Conservation (phyloP, 2,797 vertebrate genomes). For the Coccyzus lansbergi region DNA sequence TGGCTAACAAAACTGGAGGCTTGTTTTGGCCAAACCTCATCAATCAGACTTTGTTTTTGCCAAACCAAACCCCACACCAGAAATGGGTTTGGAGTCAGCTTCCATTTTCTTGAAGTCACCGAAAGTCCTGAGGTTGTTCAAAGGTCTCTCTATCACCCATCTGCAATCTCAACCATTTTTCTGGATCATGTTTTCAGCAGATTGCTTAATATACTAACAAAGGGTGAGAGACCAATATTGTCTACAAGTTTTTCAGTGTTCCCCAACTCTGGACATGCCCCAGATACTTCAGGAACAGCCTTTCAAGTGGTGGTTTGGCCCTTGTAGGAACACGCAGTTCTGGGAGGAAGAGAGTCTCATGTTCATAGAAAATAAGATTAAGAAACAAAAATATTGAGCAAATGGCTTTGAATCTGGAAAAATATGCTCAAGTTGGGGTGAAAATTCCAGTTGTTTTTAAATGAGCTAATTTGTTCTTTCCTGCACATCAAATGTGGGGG, state of each 20-base stretch:
- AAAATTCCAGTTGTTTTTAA: slow-evolving; percentile 67
- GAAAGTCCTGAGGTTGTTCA: slow-evolving; percentile 47
- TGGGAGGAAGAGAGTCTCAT: slow-evolving; percentile 61
- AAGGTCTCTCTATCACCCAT: slow-evolving; percentile 43
- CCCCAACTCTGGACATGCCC: background rate
- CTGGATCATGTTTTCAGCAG: background rate
- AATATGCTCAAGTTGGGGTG: slow-evolving; percentile 54
- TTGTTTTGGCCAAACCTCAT: slow-evolving; percentile 66
- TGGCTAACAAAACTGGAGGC: slow-evolving; percentile 30
- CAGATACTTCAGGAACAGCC: slow-evolving; percentile 53
- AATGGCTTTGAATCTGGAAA: slow-evolving; percentile 65
- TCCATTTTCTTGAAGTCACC: slow-evolving; percentile 54
- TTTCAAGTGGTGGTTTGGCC: slow-evolving; percentile 69
- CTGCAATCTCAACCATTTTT: slow-evolving; percentile 31
- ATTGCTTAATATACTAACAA: slow-evolving; percentile 4
- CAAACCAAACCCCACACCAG: slow-evolving; percentile 59
- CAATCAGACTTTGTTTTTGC: slow-evolving; percentile 69
- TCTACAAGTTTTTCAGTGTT: slow-evolving; percentile 37
- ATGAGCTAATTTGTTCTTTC: slow-evolving; percentile 69
- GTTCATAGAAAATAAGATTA: slow-evolving; percentile 65
- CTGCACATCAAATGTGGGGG: slow-evolving; percentile 55
- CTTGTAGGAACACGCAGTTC: background rate
- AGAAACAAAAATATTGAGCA: slow-evolving; percentile 66
- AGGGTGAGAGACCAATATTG: background rate
- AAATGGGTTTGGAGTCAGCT: slow-evolving; percentile 43